A percentile compares a stretch with the other conserved stretches of the same genome.
These are phyloP conservation scores for Deilephila elpenor DNA, from an alignment of 2,888 invertebrate genomes.

Conservation along the genomic window DNA sequence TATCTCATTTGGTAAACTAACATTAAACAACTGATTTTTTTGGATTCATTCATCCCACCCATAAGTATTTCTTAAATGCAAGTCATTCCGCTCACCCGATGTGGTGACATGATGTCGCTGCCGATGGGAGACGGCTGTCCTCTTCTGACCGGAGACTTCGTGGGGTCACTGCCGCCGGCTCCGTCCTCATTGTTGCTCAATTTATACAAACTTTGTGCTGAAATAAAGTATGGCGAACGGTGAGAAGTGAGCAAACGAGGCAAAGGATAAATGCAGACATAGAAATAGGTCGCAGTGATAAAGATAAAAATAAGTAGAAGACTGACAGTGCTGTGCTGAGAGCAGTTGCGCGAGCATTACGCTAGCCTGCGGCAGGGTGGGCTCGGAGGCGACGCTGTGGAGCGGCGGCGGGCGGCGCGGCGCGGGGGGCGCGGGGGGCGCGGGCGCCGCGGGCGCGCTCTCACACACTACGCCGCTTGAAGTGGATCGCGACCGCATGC, in stretches of 20 bases:
- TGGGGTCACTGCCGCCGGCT: conserved; percentile 59
- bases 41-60: not conserved
- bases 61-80: not conserved
- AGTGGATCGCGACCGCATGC: conserved; percentile 73
- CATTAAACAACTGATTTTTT: not conserved
- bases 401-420: conserved; percentile 84
- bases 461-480: conserved; percentile 83
- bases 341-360: conserved; percentile 93
- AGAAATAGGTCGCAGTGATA: conserved; percentile 15
- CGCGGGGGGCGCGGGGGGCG: conserved; percentile 83
- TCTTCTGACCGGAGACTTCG: conserved; percentile 73
- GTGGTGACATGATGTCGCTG: conserved; percentile 80
- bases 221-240: conserved; percentile 44
- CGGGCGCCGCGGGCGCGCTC: conserved; percentile 63
- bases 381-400: conserved; percentile 90
- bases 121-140: conserved; percentile 77
- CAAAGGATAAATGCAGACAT: too few species aligned
- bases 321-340: conserved; percentile 87
- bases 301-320: conserved; percentile 27
- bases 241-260: not conserved
- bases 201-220: conserved; percentile 82
- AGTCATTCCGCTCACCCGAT: conserved; percentile 63
- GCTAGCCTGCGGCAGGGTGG: conserved; percentile 88
- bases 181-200: conserved; percentile 76
- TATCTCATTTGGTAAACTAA: too few species aligned